Evolutionary conservation across 2,797 vertebrate genomes (phyloP).

Genomic region (Nannoperca obscura): DNA sequence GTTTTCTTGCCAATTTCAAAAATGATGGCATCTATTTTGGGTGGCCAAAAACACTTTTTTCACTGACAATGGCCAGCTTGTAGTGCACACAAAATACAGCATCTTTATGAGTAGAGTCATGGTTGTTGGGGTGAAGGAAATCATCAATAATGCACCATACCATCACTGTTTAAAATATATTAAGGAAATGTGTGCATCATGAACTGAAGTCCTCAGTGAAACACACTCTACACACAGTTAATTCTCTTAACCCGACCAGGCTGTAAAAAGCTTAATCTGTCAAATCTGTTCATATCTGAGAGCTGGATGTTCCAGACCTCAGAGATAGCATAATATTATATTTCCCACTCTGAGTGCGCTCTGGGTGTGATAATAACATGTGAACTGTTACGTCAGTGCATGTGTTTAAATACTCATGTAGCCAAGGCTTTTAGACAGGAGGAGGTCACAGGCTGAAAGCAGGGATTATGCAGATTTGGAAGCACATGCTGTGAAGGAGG

Average conservation of each 20-base stretch:
- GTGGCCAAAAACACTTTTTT: background rate
- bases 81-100: background rate
- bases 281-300: slow-evolving; percentile 31
- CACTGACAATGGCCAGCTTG: background rate
- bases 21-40: background rate
- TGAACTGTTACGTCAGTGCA: slow-evolving; percentile 8
- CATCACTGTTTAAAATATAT: background rate
- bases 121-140: background rate
- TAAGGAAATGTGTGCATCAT: background rate
- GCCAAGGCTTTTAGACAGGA: slow-evolving; percentile 14
- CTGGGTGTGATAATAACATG: slow-evolving; percentile 40
- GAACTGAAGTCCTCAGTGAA: background rate
- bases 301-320: slow-evolving; percentile 18
- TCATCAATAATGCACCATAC: background rate
- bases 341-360: slow-evolving; percentile 3
- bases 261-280: slow-evolving; percentile 40
- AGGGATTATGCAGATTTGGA: slow-evolving; percentile 62
- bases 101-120: background rate
- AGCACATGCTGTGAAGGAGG: slow-evolving; percentile 18
- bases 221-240: background rate
- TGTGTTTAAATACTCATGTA: slow-evolving; percentile 29
- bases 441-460: slow-evolving; percentile 49
- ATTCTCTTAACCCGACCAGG: slow-evolving; percentile 10
- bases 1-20: slow-evolving; percentile 15
- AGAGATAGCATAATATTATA: slow-evolving; percentile 15